These are phyloP conservation scores for Tipula helvola DNA, from an alignment of 2,888 invertebrate genomes.

Conservation along the genomic window DNA sequence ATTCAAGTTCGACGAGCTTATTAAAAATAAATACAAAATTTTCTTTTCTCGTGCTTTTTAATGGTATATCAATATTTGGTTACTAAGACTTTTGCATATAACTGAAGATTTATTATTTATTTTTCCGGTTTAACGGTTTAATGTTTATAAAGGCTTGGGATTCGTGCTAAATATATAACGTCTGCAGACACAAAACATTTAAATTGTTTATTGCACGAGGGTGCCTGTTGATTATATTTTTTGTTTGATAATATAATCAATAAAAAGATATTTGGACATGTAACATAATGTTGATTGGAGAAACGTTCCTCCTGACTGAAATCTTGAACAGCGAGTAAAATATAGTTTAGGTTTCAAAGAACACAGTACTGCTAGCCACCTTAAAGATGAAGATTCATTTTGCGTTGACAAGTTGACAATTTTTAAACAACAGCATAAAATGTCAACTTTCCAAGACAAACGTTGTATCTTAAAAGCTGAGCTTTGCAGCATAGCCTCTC, in stretches of 20 bases:
- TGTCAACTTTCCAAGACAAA: too few relatives aligned
- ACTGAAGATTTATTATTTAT: background rate
- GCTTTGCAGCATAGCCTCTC: too few relatives aligned
- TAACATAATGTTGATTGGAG: too few relatives aligned
- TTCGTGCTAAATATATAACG: background rate
- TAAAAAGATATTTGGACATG: too few relatives aligned
- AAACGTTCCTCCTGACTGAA: too few relatives aligned
- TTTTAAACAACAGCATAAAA: too few relatives aligned
- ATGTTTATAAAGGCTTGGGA: background rate
- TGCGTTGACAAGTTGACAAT: too few relatives aligned
- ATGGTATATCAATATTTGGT: background rate
- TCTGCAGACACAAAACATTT: background rate
- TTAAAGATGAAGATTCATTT: too few relatives aligned
- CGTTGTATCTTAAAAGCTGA: too few relatives aligned
- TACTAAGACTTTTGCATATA: background rate
- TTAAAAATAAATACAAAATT: background rate
- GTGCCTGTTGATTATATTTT: background rate
- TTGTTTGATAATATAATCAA: background rate
- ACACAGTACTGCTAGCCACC: too few relatives aligned
- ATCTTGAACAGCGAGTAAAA: too few relatives aligned
- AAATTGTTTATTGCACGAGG: background rate
- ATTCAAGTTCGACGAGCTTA: background rate
- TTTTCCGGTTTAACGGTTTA: background rate
- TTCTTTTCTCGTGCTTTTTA: background rate
- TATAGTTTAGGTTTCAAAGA: too few relatives aligned